Conservation (phyloP, 2,888 invertebrate species). For the Fragum whitleyi region DNA sequence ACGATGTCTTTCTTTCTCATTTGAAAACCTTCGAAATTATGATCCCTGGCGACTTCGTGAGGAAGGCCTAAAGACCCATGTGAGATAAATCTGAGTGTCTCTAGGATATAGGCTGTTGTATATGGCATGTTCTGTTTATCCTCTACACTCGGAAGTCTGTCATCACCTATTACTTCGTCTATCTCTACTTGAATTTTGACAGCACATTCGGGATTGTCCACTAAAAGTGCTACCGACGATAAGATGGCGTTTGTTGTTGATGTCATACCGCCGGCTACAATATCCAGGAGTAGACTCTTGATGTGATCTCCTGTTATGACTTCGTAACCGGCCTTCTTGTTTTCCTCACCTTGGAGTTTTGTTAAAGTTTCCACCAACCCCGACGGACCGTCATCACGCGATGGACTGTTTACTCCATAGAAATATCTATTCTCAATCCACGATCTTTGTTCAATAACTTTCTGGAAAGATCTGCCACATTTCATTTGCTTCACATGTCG, state of each 20-base stretch:
- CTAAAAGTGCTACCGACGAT: slow-evolving; percentile 63
- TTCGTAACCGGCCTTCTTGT: slow-evolving; percentile 25
- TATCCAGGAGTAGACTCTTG: slow-evolving; percentile 38
- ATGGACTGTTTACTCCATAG: not conserved
- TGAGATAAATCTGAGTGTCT: slow-evolving; percentile 48
- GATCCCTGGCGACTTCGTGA: slow-evolving; percentile 35
- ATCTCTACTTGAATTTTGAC: slow-evolving; percentile 63
- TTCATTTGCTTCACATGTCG: slow-evolving; percentile 7
- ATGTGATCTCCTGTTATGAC: slow-evolving; percentile 34
- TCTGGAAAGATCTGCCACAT: slow-evolving; percentile 12
- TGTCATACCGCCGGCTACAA: slow-evolving; percentile 26
- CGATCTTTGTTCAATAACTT: slow-evolving; percentile 16
- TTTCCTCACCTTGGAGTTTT: slow-evolving; percentile 9
- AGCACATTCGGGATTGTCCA: slow-evolving; percentile 65
- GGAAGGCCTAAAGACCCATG: slow-evolving; percentile 35
- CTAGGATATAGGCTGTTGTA: slow-evolving; percentile 51
- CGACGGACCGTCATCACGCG: not conserved
- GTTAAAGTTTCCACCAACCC: slow-evolving; percentile 30
- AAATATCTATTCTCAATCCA: slow-evolving; percentile 8
- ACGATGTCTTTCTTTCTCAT: slow-evolving; percentile 36
- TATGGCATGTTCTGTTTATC: slow-evolving; percentile 57
- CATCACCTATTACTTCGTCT: slow-evolving; percentile 54
- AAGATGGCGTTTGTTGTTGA: slow-evolving; percentile 59
- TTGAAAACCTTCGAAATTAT: slow-evolving; percentile 41
- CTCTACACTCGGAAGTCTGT: slow-evolving; percentile 37